Evolutionary conservation across 2,888 invertebrate species (phyloP).

Genomic region (Miltochrista miniata): DNA sequence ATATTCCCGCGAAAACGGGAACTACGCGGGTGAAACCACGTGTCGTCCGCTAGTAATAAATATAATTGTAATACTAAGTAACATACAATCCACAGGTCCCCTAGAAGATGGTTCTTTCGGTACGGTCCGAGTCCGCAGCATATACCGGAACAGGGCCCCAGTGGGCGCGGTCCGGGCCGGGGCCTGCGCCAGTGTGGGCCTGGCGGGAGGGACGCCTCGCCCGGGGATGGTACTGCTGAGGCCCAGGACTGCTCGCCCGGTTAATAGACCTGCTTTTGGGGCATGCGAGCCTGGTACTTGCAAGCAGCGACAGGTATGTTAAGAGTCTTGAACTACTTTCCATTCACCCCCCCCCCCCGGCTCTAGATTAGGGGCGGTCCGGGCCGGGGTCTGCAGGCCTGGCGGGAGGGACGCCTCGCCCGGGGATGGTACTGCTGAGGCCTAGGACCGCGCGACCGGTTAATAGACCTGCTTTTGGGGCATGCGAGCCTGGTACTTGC

Average conservation of each 20-base stretch:
- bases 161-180: slow-evolving; percentile 91
- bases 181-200: slow-evolving; percentile 76
- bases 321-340: too few relatives aligned
- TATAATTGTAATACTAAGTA: too few relatives aligned
- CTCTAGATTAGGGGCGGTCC: slow-evolving; percentile 93
- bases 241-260: slow-evolving; percentile 58
- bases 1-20: too few relatives aligned
- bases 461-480: slow-evolving; percentile 33
- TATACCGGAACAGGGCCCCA: slow-evolving; percentile 96
- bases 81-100: slow-evolving; percentile 86
- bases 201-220: slow-evolving; percentile 87
- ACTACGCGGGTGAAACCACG: too few relatives aligned
- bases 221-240: slow-evolving; percentile 94
- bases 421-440: slow-evolving; percentile 93
- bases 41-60: too few relatives aligned
- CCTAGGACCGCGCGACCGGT: slow-evolving; percentile 58
- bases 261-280: slow-evolving; percentile 30
- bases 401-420: slow-evolving; percentile 87
- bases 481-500: slow-evolving; percentile 43
- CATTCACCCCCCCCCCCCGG: too few relatives aligned
- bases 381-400: slow-evolving; percentile 85
- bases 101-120: slow-evolving; percentile 91
- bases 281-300: slow-evolving; percentile 43
- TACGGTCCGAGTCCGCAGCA: slow-evolving; percentile 90
- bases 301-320: slow-evolving; percentile 30